A percentile compares a stretch with the other conserved stretches of the same genome.
phyloP scores from a whole-genome alignment of 2,113 vertebrate genomes.

The Campylomormyrus numenius region DNA sequence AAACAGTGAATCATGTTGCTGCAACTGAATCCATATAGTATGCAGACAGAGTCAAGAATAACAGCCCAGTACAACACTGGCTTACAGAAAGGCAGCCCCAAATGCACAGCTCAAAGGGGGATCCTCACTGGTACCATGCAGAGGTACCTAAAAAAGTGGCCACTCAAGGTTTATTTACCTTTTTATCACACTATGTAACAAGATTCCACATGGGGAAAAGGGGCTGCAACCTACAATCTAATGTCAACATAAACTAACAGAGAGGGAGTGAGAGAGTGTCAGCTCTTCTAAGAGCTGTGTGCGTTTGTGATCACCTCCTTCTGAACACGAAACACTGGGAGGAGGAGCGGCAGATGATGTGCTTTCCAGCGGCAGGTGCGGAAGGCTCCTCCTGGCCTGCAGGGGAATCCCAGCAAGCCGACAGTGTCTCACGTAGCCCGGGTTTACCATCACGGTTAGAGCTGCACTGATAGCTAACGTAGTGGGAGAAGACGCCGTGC shows the following conservation, averaged over 20 bases:
- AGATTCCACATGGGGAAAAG: not conserved
- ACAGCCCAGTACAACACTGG: not conserved
- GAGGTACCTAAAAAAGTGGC: not conserved
- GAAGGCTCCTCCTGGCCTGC: not conserved
- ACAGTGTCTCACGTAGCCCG: not conserved
- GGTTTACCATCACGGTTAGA: not conserved
- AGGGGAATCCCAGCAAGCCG: not conserved
- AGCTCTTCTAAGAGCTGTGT: not conserved
- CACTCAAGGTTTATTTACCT: not conserved
- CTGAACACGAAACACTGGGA: not conserved
- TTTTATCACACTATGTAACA: not conserved
- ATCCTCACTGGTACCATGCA: not conserved
- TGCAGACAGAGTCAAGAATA: not conserved
- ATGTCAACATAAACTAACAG: not conserved
- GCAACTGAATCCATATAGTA: not conserved
- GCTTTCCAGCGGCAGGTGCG: slow-evolving; percentile 12
- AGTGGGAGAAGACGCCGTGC: not conserved
- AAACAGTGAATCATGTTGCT: not conserved
- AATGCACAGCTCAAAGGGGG: not conserved
- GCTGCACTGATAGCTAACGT: not conserved
- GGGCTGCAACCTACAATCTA: not conserved
- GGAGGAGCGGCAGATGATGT: not conserved
- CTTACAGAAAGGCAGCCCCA: not conserved
- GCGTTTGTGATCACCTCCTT: not conserved
- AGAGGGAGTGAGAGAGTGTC: not conserved